Base-by-base conservation (phyloP, 2,888 invertebrate species). In the Xiphydria camelus region DNA sequence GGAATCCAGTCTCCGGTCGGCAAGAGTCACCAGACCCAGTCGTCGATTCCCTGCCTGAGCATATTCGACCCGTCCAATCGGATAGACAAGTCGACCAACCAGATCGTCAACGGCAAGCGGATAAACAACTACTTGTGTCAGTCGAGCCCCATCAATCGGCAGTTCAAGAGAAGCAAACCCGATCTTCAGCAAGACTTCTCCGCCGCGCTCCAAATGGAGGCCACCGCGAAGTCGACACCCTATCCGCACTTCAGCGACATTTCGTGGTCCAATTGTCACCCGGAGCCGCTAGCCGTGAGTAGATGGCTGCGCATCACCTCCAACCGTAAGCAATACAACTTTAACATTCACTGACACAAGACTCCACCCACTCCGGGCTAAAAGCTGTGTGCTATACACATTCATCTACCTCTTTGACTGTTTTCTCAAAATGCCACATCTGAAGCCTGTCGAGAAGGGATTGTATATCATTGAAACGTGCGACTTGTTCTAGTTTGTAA, bases 321-420 rank as follows among this genome's bases (percentile, higher is more conserved):
- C 51, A 75, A 61, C 64, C 75, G 75, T 57, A 74, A 75, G 59
- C 75, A 75, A 58, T 75, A 75, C 55, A 75, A 75, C 54, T 75
- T 75, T 54, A 75, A 75, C 63, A 75, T 75, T 71, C 75, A 75
- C 75, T 75, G 75, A 75, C 75, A 75, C 55, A 75, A 73, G 60
- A 74, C 64, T 65, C 69, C 68, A 61, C 75, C 75, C 61, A 75
- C 73, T 65, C 75, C 74, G 65, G 75, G 75, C 69, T 75, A 67
- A 75, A 64, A 64, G 66, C 61, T 52, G 53, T 41, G 44, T 38
- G 21, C 29, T 39, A 41, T 45, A 43, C 47, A 47, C 45, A 41
- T 38, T 49, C 33, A 51, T 49, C 58, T 55, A 59, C 54, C 53
- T 55, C 57, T 43, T 50, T 45, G 51, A n/a, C n/a, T 45, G n/a